phyloP scores from a whole-genome alignment of 1,140 invertebrate species.

The Bombus haemorrhoidalis region DNA sequence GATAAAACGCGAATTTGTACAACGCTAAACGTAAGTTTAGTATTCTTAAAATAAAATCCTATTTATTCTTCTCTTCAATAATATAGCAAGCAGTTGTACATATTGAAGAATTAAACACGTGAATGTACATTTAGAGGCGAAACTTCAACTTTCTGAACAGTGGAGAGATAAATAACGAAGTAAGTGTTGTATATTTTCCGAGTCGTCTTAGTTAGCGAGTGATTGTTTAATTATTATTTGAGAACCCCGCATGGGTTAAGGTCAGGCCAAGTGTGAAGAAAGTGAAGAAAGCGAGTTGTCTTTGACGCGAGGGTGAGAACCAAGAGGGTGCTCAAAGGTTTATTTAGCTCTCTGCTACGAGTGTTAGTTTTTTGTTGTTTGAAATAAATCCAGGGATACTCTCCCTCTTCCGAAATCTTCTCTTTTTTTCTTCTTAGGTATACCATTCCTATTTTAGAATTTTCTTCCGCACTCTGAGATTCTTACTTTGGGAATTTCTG shows the following conservation, averaged over 20 bases:
- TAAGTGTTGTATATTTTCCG: not conserved
- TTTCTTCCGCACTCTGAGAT: not conserved
- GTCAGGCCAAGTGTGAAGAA: not conserved
- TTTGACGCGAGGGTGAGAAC: not conserved
- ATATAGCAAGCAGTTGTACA: not conserved
- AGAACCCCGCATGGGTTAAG: not conserved
- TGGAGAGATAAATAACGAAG: not conserved
- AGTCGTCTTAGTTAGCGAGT: not conserved
- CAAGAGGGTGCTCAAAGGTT: conserved; percentile 4
- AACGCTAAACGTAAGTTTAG: not conserved
- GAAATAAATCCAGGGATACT: not conserved
- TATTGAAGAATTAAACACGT: not conserved
- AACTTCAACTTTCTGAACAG: not conserved
- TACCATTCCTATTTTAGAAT: not conserved
- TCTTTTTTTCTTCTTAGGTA: no score
- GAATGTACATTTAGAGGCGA: not conserved
- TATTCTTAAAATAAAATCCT: not conserved
- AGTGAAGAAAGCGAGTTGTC: not conserved
- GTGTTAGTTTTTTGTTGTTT: conserved; percentile 5
- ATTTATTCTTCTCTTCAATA: not conserved
- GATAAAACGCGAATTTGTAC: no score
- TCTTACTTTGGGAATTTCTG: not conserved
- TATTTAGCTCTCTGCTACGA: not conserved
- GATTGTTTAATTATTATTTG: conserved; percentile 6
- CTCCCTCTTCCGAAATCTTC: no score